Percentiles rank a stretch among this genome's conserved stretches.
Conservation (phyloP, 2,888 invertebrate species). For the Tenthredo mesomela region DNA sequence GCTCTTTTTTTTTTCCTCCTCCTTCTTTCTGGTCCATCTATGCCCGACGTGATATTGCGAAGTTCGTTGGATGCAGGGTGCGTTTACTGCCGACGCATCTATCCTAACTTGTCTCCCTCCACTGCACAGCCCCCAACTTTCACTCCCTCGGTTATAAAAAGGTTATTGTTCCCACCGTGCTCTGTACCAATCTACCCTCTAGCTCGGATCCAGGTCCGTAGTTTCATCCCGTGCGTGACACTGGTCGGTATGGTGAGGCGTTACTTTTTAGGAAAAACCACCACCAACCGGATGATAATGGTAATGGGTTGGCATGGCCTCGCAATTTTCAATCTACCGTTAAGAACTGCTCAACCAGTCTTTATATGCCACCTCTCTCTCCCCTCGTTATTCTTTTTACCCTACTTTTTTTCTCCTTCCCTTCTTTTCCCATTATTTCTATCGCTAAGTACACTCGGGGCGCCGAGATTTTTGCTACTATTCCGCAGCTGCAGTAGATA, state of each 20-base stretch:
- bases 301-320: conserved; percentile 49
- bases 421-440: conserved; percentile 29
- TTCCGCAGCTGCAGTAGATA: conserved; percentile 6
- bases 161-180: conserved; percentile 47
- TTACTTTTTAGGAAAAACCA: conserved; percentile 47
- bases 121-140: conserved; percentile 1
- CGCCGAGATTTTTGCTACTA: conserved; percentile 27
- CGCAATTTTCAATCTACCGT: conserved; percentile 50
- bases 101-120: conserved; percentile 48
- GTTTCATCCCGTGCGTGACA: conserved; percentile 43
- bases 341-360: conserved; percentile 50
- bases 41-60: conserved; percentile 38
- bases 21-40: background rate
- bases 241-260: conserved; percentile 46
- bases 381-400: conserved; percentile 21
- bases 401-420: background rate
- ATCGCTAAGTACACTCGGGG: conserved; percentile 25
- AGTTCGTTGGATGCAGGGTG: conserved; percentile 44
- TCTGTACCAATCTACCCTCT: background rate
- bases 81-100: conserved; percentile 51
- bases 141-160: conserved; percentile 50
- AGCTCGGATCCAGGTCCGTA: background rate
- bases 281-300: conserved; percentile 42
- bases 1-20: conserved; percentile 46
- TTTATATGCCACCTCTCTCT: conserved; percentile 34